These are phyloP conservation scores for Epinotia brunnichana DNA, from an alignment of 2,888 invertebrate species.

Conservation along the genomic window DNA sequence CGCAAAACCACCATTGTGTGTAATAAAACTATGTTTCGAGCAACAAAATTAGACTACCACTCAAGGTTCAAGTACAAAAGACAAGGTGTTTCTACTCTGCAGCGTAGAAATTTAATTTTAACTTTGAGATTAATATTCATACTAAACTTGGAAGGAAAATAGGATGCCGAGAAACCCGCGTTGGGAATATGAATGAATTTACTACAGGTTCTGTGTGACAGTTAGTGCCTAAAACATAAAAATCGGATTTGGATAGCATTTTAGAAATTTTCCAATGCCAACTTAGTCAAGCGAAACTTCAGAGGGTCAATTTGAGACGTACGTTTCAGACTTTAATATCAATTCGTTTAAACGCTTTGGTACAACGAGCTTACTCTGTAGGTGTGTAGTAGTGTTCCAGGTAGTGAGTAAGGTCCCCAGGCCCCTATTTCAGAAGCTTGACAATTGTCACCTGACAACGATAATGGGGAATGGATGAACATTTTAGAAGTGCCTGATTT, in stretches of 20 bases:
- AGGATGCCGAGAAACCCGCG: constrained; percentile 21
- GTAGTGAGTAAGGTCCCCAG: too few relatives aligned
- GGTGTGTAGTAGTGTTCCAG: too few relatives aligned
- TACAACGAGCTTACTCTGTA: too few relatives aligned
- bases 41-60: constrained; percentile 33
- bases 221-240: neutral
- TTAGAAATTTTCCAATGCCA: too few relatives aligned
- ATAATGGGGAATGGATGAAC: too few relatives aligned
- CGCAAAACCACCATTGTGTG: constrained; percentile 20
- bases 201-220: constrained; percentile 8
- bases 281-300: too few relatives aligned
- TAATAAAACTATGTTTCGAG: constrained; percentile 24
- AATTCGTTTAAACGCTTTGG: too few relatives aligned
- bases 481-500: too few relatives aligned
- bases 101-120: constrained; percentile 43
- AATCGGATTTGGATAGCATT: neutral
- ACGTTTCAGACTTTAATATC: too few relatives aligned
- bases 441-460: too few relatives aligned
- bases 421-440: too few relatives aligned
- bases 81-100: constrained; percentile 40
- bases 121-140: constrained; percentile 42
- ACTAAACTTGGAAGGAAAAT: constrained; percentile 35
- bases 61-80: constrained; percentile 31
- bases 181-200: constrained; percentile 28
- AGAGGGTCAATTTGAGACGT: too few relatives aligned